These are phyloP conservation scores for Craterocephalus amniculus DNA, from an alignment of 2,797 vertebrate genomes.

Conservation along the genomic window DNA sequence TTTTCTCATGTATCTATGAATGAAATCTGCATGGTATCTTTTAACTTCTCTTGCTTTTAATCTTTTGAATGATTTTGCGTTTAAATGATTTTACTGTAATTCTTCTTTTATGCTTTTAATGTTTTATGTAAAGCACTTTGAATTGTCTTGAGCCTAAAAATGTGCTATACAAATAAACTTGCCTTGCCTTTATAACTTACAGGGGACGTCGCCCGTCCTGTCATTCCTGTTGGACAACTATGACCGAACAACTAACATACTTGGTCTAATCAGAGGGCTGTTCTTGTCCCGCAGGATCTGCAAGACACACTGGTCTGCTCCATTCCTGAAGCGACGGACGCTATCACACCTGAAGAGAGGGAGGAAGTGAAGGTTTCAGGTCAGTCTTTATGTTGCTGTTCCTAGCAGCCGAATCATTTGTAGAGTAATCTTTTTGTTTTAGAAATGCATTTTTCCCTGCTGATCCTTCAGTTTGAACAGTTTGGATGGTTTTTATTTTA, in stretches of 20 bases:
- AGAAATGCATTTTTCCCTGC: neutral
- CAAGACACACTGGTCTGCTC: constrained; percentile 88
- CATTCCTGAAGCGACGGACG: constrained; percentile 88
- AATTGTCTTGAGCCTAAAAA: too few species aligned
- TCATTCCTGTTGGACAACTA: neutral
- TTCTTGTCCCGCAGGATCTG: constrained; percentile 59
- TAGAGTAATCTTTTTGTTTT: neutral
- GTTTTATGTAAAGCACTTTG: too few species aligned
- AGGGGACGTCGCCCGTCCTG: neutral
- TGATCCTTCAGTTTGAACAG: neutral
- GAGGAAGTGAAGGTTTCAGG: constrained; percentile 97
- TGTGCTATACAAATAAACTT: too few species aligned
- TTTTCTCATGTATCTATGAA: too few species aligned
- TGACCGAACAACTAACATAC: neutral
- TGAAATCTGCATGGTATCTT: too few species aligned
- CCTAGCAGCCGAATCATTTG: too few species aligned
- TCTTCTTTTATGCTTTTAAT: too few species aligned
- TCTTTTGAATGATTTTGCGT: too few species aligned
- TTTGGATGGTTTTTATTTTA: neutral
- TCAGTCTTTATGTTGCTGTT: constrained; percentile 58
- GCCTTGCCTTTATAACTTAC: too few species aligned
- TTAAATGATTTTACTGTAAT: too few species aligned
- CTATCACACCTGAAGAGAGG: constrained; percentile 94
- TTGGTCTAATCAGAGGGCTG: neutral
- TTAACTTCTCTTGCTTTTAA: too few species aligned